Conservation (phyloP, 2,797 vertebrate genomes). For the Tarsius wallacei region DNA sequence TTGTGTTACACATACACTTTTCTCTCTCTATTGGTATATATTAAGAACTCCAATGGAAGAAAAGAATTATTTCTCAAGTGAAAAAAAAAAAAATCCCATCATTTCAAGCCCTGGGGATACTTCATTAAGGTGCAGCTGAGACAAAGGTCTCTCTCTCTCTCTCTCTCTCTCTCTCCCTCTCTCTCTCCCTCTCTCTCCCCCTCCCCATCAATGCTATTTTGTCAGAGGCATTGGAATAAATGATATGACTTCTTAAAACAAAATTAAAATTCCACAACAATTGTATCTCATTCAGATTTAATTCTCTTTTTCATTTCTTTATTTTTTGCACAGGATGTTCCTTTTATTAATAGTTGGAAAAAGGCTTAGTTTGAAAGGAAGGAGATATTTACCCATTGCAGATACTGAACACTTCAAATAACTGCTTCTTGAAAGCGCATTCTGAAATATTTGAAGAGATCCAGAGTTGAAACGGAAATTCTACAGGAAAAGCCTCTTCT, state of each 20-base stretch:
- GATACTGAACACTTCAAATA: slow-evolving; percentile 65
- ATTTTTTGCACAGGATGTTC: neutral
- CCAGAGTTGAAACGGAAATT: slow-evolving; percentile 61
- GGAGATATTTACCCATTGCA: slow-evolving; percentile 60
- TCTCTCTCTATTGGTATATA: slow-evolving; percentile 69
- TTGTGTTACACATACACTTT: slow-evolving; percentile 66
- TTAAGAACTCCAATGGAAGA: slow-evolving; percentile 75
- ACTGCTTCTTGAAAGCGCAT: slow-evolving; percentile 61
- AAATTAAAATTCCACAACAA: slow-evolving; percentile 68
- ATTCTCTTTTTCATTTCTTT: neutral
- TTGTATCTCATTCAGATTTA: slow-evolving; percentile 63
- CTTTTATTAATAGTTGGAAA: slow-evolving; percentile 68
- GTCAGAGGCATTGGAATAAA: slow-evolving; percentile 48
- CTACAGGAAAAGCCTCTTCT: slow-evolving; percentile 54
- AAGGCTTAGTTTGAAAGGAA: slow-evolving; percentile 69
- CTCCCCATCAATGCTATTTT: slow-evolving; percentile 34
- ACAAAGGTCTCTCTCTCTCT: neutral
- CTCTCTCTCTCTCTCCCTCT: neutral
- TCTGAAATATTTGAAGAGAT: slow-evolving; percentile 66
- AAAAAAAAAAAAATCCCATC: slow-evolving; percentile 79
- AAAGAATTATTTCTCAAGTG: slow-evolving; percentile 77
- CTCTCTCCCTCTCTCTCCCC: neutral
- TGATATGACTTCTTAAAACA: slow-evolving; percentile 27
- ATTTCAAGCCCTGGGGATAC: slow-evolving; percentile 73
- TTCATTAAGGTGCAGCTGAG: slow-evolving; percentile 79